Base-by-base conservation (phyloP, 2,797 vertebrate genomes). In the Phaenicophaeus curvirostris region DNA sequence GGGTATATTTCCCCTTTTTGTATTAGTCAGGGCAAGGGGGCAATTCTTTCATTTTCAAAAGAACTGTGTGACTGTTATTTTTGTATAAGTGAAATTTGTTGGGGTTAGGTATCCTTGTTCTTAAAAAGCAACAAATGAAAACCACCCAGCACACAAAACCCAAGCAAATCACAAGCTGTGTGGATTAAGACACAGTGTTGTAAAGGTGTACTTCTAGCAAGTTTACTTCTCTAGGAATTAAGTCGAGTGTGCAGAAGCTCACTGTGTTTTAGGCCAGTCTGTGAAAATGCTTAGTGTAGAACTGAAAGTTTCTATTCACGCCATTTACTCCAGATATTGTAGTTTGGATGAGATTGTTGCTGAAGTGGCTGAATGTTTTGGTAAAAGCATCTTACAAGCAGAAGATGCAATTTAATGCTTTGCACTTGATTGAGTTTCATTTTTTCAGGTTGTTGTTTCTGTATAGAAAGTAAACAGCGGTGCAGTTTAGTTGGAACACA, bases 251-350 rank as follows among this genome's bases (percentile, higher is more conserved):
- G 84, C 74, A 90, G 77, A 93, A 90, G 19, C 68, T 93, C 15
- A 13, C 79, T 95, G 82, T 89, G 90, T 68, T 95, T 95, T 92
- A 78, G 81, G 91, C 82, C 83, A 85, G 80, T 91, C 78, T 95
- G 58, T 92, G 79, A 91, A 96, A 96, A 93, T 67, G 78, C 63
- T 51, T 96, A 68, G 48, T 75, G 71, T 88, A 81, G 75, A 90
- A 79, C 85, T 90, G 33, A 75, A 94, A 93, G 87, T 94, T 97
- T 96, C 87, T 95, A 10, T 96, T 97, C 95, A 96, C 87, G 75
- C 90, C 91, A 95, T 96, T 97, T 96, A 94, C 87, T 95, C 86
- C 85, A 95, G 74, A 96, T 95, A 94, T 74, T 90, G 74, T 93
- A 68, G 71, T 87, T 94, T 82, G 68, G 88, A 94, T 94, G 82